Percentiles rank a stretch among this genome's conserved stretches.
These are phyloP conservation scores for Columba janthina DNA, from an alignment of 2,113 vertebrate genomes.

Conservation along the genomic window DNA sequence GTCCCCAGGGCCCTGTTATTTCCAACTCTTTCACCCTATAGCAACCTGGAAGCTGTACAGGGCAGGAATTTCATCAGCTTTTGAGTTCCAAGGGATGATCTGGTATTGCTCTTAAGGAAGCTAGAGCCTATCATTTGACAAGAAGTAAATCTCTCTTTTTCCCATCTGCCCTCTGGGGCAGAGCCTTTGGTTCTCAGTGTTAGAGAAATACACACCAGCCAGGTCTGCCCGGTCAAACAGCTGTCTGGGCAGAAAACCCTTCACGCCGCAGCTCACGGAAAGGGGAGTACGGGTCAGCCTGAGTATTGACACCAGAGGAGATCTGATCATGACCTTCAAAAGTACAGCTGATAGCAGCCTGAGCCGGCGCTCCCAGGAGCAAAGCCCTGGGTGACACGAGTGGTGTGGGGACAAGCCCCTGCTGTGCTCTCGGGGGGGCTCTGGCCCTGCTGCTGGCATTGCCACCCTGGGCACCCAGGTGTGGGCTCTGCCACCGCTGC, in stretches of 20 bases:
- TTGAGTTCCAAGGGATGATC: background rate
- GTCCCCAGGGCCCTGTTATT: constrained; percentile 21
- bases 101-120: background rate
- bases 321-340: background rate
- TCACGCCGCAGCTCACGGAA: background rate
- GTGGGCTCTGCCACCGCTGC: background rate
- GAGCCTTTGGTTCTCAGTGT: background rate
- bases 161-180: background rate
- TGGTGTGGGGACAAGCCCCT: background rate
- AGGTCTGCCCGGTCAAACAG: background rate
- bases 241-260: background rate
- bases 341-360: background rate
- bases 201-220: background rate
- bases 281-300: background rate
- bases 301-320: background rate
- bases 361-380: background rate
- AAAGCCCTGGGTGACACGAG: accelerated
- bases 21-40: background rate
- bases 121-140: background rate
- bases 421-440: accelerated
- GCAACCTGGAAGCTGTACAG: background rate
- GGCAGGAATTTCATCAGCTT: background rate
- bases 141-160: background rate
- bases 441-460: accelerated
- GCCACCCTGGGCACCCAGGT: accelerated